A percentile compares a stretch with the other conserved stretches of the same genome.
Conservation (phyloP, 1,140 invertebrate genomes). For the Ceratoteleas bidentatus region DNA sequence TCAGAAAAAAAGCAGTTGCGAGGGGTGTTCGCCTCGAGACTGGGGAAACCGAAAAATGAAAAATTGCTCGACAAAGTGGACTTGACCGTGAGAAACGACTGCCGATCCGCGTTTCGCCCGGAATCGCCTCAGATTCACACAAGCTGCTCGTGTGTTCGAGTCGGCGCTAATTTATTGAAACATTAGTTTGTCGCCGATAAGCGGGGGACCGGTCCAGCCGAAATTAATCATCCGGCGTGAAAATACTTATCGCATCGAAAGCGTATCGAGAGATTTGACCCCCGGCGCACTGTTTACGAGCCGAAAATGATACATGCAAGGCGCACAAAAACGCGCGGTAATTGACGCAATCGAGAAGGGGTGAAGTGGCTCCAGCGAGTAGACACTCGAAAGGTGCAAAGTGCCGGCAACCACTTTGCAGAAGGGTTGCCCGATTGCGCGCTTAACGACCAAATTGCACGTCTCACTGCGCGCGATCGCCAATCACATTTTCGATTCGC, state of each 20-base stretch:
- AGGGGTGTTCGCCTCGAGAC: no score
- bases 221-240: no score
- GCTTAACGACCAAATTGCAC: conserved; percentile 47
- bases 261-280: no score
- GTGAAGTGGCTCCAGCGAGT: conserved; percentile 39
- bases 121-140: no score
- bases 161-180: not conserved
- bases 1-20: no score
- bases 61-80: no score
- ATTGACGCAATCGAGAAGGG: conserved; percentile 41
- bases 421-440: conserved; percentile 46
- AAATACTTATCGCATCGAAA: no score
- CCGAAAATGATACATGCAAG: not conserved
- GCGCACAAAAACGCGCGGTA: not conserved
- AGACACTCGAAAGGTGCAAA: conserved; percentile 47
- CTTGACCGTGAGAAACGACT: no score
- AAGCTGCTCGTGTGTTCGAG: no score
- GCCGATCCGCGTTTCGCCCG: no score
- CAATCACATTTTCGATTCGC: not conserved
- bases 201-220: no score
- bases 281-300: not conserved
- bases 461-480: not conserved
- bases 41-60: no score
- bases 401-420: conserved; percentile 24
- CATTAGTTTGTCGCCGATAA: not conserved